Percentiles rank a stretch among this genome's conserved stretches.
phyloP scores from a whole-genome alignment of 1,140 invertebrate species.

The Sycophaga agraensis region DNA sequence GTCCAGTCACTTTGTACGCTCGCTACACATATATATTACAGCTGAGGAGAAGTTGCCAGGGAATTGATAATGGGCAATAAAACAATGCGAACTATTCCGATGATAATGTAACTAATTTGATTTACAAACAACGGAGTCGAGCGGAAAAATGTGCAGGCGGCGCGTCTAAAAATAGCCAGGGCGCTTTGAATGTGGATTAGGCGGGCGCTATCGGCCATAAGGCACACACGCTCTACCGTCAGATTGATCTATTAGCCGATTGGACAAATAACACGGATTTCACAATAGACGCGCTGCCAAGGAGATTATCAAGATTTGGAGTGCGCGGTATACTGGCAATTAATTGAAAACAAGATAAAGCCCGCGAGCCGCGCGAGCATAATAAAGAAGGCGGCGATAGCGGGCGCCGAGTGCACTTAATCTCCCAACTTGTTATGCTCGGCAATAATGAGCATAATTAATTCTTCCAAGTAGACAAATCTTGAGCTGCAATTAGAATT shows the following conservation, averaged over 20 bases:
- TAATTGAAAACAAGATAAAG: slow-evolving; percentile 56
- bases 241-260: too few species aligned
- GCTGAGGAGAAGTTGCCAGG: too few species aligned
- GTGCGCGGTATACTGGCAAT: slow-evolving; percentile 51
- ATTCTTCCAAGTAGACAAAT: slow-evolving; percentile 45
- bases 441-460: slow-evolving; percentile 52
- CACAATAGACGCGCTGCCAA: not conserved
- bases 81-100: not conserved
- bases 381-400: too few species aligned
- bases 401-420: slow-evolving; percentile 22
- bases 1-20: not conserved
- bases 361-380: too few species aligned
- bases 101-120: slow-evolving; percentile 8
- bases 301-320: slow-evolving; percentile 41
- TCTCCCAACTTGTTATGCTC: slow-evolving; percentile 31
- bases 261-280: slow-evolving; percentile 16
- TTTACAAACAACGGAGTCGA: not conserved
- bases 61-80: not conserved
- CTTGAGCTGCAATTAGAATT: slow-evolving; percentile 51
- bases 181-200: too few species aligned
- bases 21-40: too few species aligned
- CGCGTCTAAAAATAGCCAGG: not conserved
- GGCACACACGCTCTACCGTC: too few species aligned
- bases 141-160: too few species aligned
- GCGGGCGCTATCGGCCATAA: too few species aligned